phyloP scores from a whole-genome alignment of 2,888 invertebrate genomes.

The Drosophila macrospina region DNA sequence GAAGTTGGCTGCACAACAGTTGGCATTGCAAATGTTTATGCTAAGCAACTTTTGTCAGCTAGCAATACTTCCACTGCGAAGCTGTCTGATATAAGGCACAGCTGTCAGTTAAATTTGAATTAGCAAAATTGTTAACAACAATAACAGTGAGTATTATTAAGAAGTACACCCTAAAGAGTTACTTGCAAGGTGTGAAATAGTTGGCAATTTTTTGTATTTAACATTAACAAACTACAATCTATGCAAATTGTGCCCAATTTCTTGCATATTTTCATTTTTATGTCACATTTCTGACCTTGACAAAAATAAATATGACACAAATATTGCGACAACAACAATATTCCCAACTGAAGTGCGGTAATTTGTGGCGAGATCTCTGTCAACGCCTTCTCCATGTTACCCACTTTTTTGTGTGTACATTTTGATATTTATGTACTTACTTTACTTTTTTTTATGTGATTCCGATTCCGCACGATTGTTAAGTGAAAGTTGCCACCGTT shows the following conservation, averaged over 20 bases:
- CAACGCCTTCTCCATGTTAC: slow-evolving; percentile 48
- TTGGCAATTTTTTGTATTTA: slow-evolving; percentile 5
- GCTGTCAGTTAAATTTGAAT: slow-evolving; percentile 11
- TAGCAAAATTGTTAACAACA: background rate
- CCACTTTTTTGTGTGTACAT: slow-evolving; percentile 40
- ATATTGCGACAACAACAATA: slow-evolving; percentile 50
- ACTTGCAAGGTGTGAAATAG: slow-evolving; percentile 9
- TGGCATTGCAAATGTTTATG: background rate
- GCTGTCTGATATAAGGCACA: slow-evolving; percentile 6
- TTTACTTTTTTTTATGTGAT: slow-evolving; percentile 56
- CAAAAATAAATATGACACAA: slow-evolving; percentile 62
- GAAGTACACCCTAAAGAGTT: background rate
- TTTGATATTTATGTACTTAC: slow-evolving; percentile 21
- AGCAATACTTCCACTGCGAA: background rate
- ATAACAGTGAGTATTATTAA: slow-evolving; percentile 1
- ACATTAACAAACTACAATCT: slow-evolving; percentile 17
- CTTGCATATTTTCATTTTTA: slow-evolving; percentile 2
- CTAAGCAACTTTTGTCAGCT: slow-evolving; percentile 10
- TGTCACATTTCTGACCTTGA: slow-evolving; percentile 56
- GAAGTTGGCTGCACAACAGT: background rate
- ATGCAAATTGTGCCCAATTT: slow-evolving; percentile 25
- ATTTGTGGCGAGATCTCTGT: slow-evolving; percentile 57
- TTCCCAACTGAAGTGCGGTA: slow-evolving; percentile 38
- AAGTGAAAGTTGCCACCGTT: slow-evolving; percentile 77
- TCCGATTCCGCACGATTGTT: slow-evolving; percentile 69